Percentiles rank a stretch among this genome's conserved stretches.
Evolutionary conservation across 2,888 invertebrate genomes (phyloP).

Genomic region (Asteroscopus sphinx): DNA sequence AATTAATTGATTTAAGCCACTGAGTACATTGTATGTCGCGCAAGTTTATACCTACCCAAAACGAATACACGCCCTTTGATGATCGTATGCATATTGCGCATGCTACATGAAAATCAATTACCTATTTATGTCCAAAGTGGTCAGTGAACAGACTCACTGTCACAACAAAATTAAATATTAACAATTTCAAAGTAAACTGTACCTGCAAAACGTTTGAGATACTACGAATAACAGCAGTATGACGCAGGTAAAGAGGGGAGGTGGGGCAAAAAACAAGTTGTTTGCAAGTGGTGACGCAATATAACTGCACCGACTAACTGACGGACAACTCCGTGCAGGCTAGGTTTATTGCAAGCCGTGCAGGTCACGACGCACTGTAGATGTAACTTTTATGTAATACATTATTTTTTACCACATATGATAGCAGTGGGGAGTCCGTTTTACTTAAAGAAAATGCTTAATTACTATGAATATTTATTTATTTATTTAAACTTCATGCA

Average conservation of each 20-base stretch:
- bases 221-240: constrained; percentile 12
- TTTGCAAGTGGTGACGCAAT: constrained; percentile 13
- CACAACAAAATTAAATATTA: constrained; percentile 16
- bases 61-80: too few relatives aligned
- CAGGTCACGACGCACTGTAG: neutral
- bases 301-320: constrained; percentile 19
- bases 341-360: constrained; percentile 7
- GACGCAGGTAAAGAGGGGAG: constrained; percentile 1
- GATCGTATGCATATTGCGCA: too few relatives aligned
- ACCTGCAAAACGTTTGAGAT: constrained; percentile 3
- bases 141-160: neutral
- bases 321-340: constrained; percentile 26
- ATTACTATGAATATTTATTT: too few relatives aligned
- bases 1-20: too few relatives aligned
- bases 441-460: too few relatives aligned
- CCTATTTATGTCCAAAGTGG: too few relatives aligned
- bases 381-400: neutral
- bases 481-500: too few relatives aligned
- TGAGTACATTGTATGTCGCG: too few relatives aligned
- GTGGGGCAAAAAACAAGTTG: constrained; percentile 19
- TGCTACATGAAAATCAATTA: too few relatives aligned
- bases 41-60: too few relatives aligned
- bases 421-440: too few relatives aligned
- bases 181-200: constrained; percentile 21
- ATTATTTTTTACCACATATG: too few relatives aligned